A percentile compares a stretch with the other conserved stretches of the same genome.
phyloP scores from a whole-genome alignment of 2,888 invertebrate genomes.

The Uropetala carovei region DNA sequence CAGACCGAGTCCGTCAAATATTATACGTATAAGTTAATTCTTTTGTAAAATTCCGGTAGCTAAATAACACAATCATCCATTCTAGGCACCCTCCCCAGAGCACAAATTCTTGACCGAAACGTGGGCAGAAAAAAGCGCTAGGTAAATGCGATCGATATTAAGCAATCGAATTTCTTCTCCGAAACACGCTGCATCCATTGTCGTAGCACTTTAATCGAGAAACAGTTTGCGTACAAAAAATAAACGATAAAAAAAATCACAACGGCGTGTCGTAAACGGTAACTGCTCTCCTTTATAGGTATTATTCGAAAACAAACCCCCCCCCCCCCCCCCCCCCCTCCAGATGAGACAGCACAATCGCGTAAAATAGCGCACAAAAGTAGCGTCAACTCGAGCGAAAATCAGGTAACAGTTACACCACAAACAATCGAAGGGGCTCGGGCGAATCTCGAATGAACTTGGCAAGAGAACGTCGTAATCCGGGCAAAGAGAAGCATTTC shows the following conservation, averaged over 20 bases:
- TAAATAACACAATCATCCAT: too few species aligned
- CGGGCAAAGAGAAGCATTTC: neutral
- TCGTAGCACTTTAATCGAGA: neutral
- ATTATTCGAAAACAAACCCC: neutral
- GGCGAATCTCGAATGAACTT: conserved; percentile 43
- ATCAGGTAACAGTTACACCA: conserved; percentile 35
- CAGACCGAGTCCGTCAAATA: too few species aligned
- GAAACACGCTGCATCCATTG: too few species aligned
- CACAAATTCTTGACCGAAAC: too few species aligned
- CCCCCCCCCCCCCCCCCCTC: too few species aligned
- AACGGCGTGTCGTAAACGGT: neutral
- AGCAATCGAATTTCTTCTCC: too few species aligned
- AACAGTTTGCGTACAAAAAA: neutral
- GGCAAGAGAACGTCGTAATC: neutral
- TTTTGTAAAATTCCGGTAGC: too few species aligned
- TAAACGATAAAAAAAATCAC: neutral
- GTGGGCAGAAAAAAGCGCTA: too few species aligned
- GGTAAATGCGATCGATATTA: too few species aligned
- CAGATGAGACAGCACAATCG: conserved; percentile 1
- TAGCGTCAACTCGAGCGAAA: conserved; percentile 15
- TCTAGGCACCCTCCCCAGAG: too few species aligned
- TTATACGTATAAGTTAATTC: too few species aligned
- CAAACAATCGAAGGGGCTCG: conserved; percentile 30
- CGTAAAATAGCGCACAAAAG: neutral
- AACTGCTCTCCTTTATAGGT: neutral